phyloP scores from a whole-genome alignment of 2,113 vertebrate species.

The Crotalus horridus region DNA sequence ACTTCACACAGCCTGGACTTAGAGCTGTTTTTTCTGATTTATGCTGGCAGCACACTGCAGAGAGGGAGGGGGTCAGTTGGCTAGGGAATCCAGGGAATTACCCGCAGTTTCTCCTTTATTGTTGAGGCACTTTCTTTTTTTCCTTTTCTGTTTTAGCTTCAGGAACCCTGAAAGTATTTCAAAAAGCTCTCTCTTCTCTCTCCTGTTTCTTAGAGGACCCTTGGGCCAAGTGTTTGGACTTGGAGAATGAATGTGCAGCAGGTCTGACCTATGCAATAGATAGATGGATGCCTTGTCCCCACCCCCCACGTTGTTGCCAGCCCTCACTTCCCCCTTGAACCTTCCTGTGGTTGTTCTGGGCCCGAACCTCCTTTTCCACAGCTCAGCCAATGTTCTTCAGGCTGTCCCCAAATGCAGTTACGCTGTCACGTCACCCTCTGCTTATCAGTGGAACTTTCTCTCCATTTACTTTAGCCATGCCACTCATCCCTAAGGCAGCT shows the following conservation, averaged over 20 bases:
- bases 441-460: not conserved
- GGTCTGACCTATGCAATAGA: not conserved
- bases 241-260: not conserved
- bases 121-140: not conserved
- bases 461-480: not conserved
- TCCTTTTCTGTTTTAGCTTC: not conserved
- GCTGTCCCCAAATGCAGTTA: not conserved
- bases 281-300: conserved; percentile 48
- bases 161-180: not conserved
- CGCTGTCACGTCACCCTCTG: not conserved
- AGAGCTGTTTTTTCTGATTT: not conserved
- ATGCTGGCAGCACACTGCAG: not conserved
- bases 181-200: not conserved
- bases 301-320: no score
- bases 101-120: not conserved
- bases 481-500: no score
- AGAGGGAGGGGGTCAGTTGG: not conserved
- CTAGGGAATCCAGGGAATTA: not conserved
- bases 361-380: not conserved
- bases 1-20: not conserved
- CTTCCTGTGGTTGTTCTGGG: not conserved
- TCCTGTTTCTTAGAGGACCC: not conserved
- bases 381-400: not conserved
- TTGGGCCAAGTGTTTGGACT: not conserved
- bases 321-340: not conserved